Evolutionary conservation across 2,797 vertebrate genomes (phyloP).

Genomic region (Leptodactylus fallax): DNA sequence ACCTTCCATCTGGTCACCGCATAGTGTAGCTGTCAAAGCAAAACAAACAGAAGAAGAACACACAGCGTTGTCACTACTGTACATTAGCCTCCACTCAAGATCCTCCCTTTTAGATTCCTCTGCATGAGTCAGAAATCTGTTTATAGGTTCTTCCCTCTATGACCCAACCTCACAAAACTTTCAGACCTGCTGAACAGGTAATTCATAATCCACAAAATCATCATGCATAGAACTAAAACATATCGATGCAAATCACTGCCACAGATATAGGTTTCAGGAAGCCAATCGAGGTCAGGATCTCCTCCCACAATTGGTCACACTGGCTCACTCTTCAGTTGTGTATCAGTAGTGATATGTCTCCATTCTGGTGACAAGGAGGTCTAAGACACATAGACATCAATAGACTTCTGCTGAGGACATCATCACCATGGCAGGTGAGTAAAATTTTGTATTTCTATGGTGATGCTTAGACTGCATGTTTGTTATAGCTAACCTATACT

Average conservation of each 20-base stretch:
- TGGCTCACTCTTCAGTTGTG: not conserved
- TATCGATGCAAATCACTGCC: not conserved
- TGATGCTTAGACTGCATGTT: too few species aligned
- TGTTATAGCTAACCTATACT: not conserved
- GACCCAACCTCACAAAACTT: not conserved
- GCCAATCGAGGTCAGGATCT: not conserved
- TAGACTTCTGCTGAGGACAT: not conserved
- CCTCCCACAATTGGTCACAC: constrained; percentile 15
- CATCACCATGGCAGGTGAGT: constrained; percentile 51
- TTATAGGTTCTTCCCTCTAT: not conserved
- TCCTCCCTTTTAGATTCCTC: not conserved
- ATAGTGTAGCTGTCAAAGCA: too few species aligned
- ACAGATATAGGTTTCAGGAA: not conserved
- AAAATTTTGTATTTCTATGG: not conserved
- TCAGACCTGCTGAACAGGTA: constrained; percentile 34
- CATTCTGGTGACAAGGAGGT: constrained; percentile 5
- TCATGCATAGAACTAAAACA: not conserved
- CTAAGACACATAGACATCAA: not conserved
- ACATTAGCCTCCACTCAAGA: not conserved
- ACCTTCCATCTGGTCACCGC: too few species aligned
- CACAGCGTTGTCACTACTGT: not conserved
- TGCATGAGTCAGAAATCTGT: not conserved
- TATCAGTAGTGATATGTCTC: not conserved
- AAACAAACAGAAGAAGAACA: not conserved
- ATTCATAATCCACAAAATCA: constrained; percentile 14